Conservation (phyloP, 2,113 vertebrate genomes). For the Marmota flaviventris region DNA sequence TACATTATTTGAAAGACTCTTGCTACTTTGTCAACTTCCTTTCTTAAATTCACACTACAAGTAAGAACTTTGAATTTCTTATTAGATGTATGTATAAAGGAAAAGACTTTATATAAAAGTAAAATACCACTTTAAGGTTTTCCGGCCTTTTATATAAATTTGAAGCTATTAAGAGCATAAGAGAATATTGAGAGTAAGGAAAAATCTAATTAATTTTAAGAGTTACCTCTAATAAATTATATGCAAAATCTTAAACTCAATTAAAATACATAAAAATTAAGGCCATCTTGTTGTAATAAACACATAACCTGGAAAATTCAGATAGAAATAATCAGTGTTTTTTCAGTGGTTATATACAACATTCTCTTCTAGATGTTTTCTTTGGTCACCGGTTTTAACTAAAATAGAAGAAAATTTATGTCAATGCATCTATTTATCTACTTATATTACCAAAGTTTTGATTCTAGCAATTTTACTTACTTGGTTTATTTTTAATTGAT, state of each 20-base stretch:
- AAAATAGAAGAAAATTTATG: background rate
- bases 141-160: background rate
- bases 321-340: background rate
- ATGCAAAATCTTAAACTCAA: background rate
- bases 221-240: background rate
- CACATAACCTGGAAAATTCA: background rate
- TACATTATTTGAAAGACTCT: slow-evolving; percentile 62
- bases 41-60: slow-evolving; percentile 64
- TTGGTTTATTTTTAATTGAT: background rate
- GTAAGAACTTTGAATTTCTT: slow-evolving; percentile 74
- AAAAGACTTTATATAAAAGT: background rate
- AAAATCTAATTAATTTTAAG: background rate
- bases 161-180: background rate
- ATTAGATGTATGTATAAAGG: slow-evolving; percentile 55
- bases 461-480: background rate
- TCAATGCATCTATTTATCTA: background rate
- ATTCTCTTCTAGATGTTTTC: background rate
- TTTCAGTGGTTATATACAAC: background rate
- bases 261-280: background rate
- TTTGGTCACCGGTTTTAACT: slow-evolving; percentile 21
- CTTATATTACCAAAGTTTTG: slow-evolving; percentile 1
- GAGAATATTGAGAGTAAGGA: background rate
- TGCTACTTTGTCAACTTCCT: slow-evolving; percentile 66
- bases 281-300: background rate
- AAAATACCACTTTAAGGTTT: background rate